Base-by-base conservation (phyloP, 2,797 vertebrate genomes). In the Vipera latastei region DNA sequence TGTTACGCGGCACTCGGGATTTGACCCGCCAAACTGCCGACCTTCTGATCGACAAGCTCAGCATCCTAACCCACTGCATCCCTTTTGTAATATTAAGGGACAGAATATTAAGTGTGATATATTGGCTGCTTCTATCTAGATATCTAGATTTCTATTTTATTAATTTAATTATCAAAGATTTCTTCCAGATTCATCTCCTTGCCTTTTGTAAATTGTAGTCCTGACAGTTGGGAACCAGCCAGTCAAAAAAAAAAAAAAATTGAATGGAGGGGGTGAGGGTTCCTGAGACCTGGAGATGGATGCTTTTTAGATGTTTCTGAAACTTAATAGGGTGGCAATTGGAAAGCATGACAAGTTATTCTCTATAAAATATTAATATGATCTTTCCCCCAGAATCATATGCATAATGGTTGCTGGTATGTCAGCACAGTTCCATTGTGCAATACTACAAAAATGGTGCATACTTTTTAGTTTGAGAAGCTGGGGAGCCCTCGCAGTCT, bases 241-340 rank as follows among this genome's bases (percentile, higher is more conserved):
- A 88, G 44, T 28, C 73, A 22, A 8, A 25, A 60, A 25, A 60
- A n/a, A n/a, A n/a, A 60, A 60, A 2, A 60, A 60, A 25, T 53
- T 53, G 51, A 53, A 53, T 53, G 51, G 51, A 53, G 51, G 51
- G 1, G 51, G 56, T 13, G 16, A 55, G 48, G 4, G 16, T 92
- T 93, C 90, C 92, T 91, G 11, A 88, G 89, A 86, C 32, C 91
- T 90, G 69, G 65, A 92, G 86, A 91, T 44, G 92, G n/a, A 89
- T 91, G 51, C 22, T 91, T 88, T 28, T 55, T 88, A 92, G 87
- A 89, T 91, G 88, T 92, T 94, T 88, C 86, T 53, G 48, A 56
- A 87, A 38, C 85, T 61, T 91, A 92, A 92, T 93, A 83, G 61
- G n/a, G 51, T 56, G 61, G 28, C 92, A 86, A 91, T 59, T 69